Evolutionary conservation across 2,797 vertebrate genomes (phyloP), one percentile per base, ranked within the genome.

Genomic region (Acanthurus leucopareius): DNA sequence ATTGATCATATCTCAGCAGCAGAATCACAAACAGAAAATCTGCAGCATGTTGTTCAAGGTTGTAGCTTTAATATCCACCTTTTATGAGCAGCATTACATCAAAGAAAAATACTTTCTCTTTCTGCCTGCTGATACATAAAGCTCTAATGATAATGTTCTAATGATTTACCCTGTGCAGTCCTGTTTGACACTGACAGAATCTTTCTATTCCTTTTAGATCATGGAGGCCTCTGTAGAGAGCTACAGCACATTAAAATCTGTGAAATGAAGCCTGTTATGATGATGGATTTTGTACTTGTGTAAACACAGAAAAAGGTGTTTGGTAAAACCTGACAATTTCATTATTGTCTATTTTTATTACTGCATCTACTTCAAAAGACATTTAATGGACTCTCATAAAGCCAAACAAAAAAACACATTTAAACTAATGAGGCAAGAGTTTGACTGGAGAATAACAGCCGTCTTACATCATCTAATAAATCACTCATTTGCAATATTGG

Each of bases 401-500:
- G 44, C 76, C 53, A 84, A 77, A 79, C 8, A 2, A 72, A 73
- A 72, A 73, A 77, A 77, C 45, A 60, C 54, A 77, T 78, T 74
- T 59, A 85, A 64, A 69, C 22, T 82, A 79, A 89, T 74, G 66
- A 78, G 79, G 56, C 8, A 9, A n/a, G 48, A 20, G 62, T 80
- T 75, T 77, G 38, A 71, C 78, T 74, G 68, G 54, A 77, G 68
- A 77, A 72, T 72, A 79, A 85, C 61, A 62, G 20, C 35, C 64
- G 7, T 42, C 40, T 42, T 42, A 42, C 40, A 42, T 79, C 62
- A 78, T 82, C 82, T 80, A 74, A 86, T 89, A 76, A 89, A 86
- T 86, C 73, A 79, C 81, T 86, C 51, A 75, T 78, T 51, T 9
- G 28, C 66, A 73, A 76, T 75, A 79, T 71, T 86, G 58, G 74